Conservation (phyloP, 2,113 vertebrate species). For the Chaetura pelagica region DNA sequence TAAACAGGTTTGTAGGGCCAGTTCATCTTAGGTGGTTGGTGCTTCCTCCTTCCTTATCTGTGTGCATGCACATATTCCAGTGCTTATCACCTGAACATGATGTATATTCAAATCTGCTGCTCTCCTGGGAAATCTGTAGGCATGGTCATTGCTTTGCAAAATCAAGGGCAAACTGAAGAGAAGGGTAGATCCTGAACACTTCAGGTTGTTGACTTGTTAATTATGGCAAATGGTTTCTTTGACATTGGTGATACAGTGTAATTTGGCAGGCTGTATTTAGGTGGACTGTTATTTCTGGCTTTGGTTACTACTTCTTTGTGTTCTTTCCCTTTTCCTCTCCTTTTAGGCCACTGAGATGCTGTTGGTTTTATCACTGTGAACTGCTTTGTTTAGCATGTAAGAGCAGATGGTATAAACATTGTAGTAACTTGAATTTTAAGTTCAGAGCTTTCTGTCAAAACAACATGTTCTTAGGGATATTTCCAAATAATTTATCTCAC, state of each 20-base stretch:
- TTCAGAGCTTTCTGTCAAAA: conserved; percentile 33
- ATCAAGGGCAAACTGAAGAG: neutral
- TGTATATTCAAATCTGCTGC: fast-evolving
- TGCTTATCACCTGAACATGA: neutral
- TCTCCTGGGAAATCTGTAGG: neutral
- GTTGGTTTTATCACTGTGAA: neutral
- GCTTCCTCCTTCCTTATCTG: neutral
- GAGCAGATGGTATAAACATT: conserved; percentile 21
- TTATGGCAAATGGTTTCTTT: neutral
- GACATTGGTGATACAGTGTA: neutral
- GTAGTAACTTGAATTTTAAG: conserved; percentile 2
- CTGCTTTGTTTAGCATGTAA: neutral
- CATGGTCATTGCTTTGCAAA: neutral
- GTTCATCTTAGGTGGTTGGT: neutral
- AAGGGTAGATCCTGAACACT: neutral
- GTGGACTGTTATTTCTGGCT: neutral
- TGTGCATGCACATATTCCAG: fast-evolving
- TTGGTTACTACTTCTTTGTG: neutral
- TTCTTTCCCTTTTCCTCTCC: neutral
- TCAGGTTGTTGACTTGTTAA: neutral
- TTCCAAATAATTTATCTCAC: neutral
- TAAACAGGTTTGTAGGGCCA: neutral
- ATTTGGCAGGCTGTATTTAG: neutral
- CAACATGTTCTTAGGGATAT: neutral
- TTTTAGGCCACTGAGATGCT: neutral